These are phyloP conservation scores for Drosophila nigricruria DNA, from an alignment of 2,888 invertebrate genomes.

Conservation along the genomic window DNA sequence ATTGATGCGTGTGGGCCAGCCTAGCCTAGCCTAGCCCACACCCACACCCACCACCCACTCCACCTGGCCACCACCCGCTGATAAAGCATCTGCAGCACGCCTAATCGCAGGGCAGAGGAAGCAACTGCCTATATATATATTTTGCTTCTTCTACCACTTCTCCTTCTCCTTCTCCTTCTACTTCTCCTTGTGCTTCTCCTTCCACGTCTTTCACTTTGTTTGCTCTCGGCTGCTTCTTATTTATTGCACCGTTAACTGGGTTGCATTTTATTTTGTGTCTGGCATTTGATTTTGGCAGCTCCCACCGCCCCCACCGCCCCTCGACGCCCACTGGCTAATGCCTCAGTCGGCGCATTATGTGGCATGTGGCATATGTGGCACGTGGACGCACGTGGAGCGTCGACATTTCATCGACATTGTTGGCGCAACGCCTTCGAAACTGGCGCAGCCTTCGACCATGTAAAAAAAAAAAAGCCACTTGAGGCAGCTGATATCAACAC, in stretches of 20 bases:
- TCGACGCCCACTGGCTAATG: background rate
- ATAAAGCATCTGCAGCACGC: constrained; percentile 35
- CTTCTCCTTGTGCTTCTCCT: background rate
- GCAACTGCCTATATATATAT: background rate
- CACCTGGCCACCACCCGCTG: constrained; percentile 18
- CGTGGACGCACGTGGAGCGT: constrained; percentile 48
- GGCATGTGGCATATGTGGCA: constrained; percentile 33
- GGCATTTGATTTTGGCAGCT: constrained; percentile 41
- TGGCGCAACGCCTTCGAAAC: constrained; percentile 44
- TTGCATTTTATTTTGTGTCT: constrained; percentile 55
- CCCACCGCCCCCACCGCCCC: background rate
- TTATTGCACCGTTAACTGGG: constrained; percentile 61
- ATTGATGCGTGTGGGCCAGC: constrained; percentile 43
- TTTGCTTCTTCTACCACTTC: background rate
- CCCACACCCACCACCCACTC: too few relatives aligned
- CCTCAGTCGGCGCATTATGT: background rate
- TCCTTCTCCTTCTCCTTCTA: background rate
- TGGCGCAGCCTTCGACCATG: constrained; percentile 76
- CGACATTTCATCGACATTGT: constrained; percentile 65
- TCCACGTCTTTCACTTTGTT: background rate
- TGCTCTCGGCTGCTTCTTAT: constrained; percentile 4
- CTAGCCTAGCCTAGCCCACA: background rate
- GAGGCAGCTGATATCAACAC: constrained; percentile 62
- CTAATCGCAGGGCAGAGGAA: constrained; percentile 26
- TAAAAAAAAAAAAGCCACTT: constrained; percentile 72